Evolutionary conservation across 2,888 invertebrate species (phyloP), one percentile per base, ranked within the genome.

Genomic region (Heliconius ismenius): DNA sequence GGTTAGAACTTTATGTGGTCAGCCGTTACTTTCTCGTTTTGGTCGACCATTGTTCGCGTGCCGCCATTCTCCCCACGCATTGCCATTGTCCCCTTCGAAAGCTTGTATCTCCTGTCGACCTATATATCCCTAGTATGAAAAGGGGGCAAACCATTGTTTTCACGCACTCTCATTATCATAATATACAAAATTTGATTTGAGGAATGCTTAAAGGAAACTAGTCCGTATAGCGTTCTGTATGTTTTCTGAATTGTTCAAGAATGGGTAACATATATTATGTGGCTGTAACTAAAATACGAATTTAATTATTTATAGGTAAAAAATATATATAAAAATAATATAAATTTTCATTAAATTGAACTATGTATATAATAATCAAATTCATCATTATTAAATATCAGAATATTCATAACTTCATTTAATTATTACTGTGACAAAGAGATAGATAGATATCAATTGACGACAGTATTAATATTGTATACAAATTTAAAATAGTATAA

Each of bases 221-320:
- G 6, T 60, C n/a, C 24, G 24, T 60, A 24, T 24, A 1, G 11
- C 1, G 26, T 24, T 60, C 7, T 24, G 1, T 62, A 18, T 26
- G 13, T 62, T n/a, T 24, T 60, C 21, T 24, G 96, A 0, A 96
- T 82, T 69, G 96, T 95, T 95, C 96, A 96, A 4, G 96, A 96
- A 80, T 96, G 96, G 88, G 96, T 95, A 4, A 96, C 96, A 91
- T 96, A 96, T 10, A 93, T 89, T 0, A n/a, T 10, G 93, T 89
- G 0, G 96, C 95, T 24, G 95, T 93, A 0, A 96, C 89, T 94
- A 96, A 83, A 88, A n/a, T 10, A 54, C 3, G 3, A 54, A 54
- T 54, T 24, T 58, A n/a, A n/a, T 54, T 54, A 54, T 54, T 9
- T 54, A 54, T 54, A n/a, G 10, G 10, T 54, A n/a, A 54, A 54